A percentile compares a stretch with the other conserved stretches of the same genome.
Evolutionary conservation across 2,888 invertebrate genomes (phyloP).

Genomic region (Callosobruchus maculatus): DNA sequence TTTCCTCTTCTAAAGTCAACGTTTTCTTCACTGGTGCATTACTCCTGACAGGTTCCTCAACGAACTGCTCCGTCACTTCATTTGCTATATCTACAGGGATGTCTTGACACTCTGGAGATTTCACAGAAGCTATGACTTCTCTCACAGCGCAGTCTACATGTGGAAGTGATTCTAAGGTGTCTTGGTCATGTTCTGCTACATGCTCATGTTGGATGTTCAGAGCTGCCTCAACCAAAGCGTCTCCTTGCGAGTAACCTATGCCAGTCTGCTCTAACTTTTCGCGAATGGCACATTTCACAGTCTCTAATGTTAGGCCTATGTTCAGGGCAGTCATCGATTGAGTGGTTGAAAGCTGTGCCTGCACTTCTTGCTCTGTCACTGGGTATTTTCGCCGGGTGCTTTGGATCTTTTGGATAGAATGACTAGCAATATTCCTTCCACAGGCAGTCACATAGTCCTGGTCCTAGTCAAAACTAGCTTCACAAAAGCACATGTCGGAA

Average conservation of each 20-base stretch:
- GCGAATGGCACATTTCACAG: constrained; percentile 57
- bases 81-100: not conserved
- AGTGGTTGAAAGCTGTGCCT: constrained; percentile 48
- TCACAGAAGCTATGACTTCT: not conserved
- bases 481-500: constrained; percentile 83
- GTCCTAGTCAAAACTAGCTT: constrained; percentile 76
- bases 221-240: constrained; percentile 70
- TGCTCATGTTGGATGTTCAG: constrained; percentile 65
- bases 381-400: constrained; percentile 26
- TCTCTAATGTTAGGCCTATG: constrained; percentile 58
- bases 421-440: constrained; percentile 19
- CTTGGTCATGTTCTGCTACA: constrained; percentile 36
- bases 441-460: constrained; percentile 66
- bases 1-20: constrained; percentile 68
- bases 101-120: not conserved
- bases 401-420: constrained; percentile 19
- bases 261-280: constrained; percentile 58
- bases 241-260: constrained; percentile 61
- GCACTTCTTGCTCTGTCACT: constrained; percentile 42
- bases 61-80: not conserved
- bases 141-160: not conserved
- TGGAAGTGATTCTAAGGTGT: not conserved
- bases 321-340: constrained; percentile 56
- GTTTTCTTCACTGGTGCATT: not conserved
- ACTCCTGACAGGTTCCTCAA: not conserved